A percentile compares a stretch with the other conserved stretches of the same genome.
Conservation (phyloP, 2,113 vertebrate genomes). For the Actenoides hombroni region DNA sequence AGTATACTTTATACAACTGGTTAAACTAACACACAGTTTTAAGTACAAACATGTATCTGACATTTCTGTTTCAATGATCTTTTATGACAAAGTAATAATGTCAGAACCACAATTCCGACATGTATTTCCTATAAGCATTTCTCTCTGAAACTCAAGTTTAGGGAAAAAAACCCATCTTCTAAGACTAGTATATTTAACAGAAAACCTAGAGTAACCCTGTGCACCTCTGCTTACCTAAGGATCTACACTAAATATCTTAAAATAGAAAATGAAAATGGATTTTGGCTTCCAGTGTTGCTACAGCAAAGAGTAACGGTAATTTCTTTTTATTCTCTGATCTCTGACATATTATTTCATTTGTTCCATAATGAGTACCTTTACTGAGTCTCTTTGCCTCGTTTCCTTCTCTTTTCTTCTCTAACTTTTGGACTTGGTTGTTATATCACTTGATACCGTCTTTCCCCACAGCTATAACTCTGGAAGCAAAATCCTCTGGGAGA, state of each 20-base stretch:
- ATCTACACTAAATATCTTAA: neutral
- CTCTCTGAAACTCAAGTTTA: neutral
- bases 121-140: neutral
- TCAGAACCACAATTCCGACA: neutral
- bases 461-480: neutral
- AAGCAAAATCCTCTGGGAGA: neutral
- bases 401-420: neutral
- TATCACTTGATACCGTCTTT: neutral
- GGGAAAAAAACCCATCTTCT: neutral
- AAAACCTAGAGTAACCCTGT: neutral
- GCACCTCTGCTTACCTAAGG: neutral
- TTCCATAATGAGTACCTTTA: neutral
- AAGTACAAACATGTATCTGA: fast-evolving
- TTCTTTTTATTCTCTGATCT: neutral
- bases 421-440: neutral
- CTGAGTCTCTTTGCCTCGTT: neutral
- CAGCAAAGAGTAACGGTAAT: neutral
- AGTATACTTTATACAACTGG: neutral
- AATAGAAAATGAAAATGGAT: neutral
- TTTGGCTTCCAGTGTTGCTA: neutral
- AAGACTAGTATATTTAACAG: neutral
- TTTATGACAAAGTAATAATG: neutral
- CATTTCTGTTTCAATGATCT: neutral
- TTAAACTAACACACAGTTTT: neutral
- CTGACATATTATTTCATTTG: neutral